Evolutionary conservation across 2,113 vertebrate genomes (phyloP).

Genomic region (Cyprinus carpio): DNA sequence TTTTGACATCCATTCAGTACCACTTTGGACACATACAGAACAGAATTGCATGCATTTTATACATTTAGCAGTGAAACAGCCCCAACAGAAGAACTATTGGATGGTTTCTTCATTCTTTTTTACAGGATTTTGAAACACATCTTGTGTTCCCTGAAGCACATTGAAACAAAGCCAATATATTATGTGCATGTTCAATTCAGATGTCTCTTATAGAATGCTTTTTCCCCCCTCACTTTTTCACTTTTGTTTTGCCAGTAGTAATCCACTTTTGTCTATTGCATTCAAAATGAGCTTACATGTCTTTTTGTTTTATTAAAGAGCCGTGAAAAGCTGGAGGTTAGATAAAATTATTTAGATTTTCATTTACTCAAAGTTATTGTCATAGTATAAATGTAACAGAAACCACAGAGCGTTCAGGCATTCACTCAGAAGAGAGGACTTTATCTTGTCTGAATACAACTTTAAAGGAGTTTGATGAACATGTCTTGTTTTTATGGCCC

Average conservation of each 20-base stretch:
- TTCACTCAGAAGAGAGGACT: background rate
- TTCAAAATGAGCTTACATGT: background rate
- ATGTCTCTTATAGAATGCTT: no score
- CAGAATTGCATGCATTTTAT: no score
- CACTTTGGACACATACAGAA: no score
- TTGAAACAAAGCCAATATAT: no score
- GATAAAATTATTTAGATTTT: background rate
- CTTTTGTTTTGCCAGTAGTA: background rate
- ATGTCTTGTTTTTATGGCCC: constrained; percentile 15
- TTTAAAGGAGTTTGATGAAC: constrained; percentile 32
- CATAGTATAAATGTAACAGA: background rate
- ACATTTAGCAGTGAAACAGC: no score
- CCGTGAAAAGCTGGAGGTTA: background rate
- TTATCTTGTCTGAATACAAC: background rate
- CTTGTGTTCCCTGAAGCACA: no score
- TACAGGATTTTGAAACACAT: no score
- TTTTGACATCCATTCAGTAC: no score
- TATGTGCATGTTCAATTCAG: no score
- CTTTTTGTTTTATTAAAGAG: background rate
- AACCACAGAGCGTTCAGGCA: background rate
- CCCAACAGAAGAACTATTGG: no score
- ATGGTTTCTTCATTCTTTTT: no score
- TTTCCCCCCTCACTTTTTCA: no score
- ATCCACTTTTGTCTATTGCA: background rate
- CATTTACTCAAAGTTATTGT: background rate